These are phyloP conservation scores for Peromyscus nudipes DNA, from an alignment of 2,797 vertebrate genomes.

Conservation along the genomic window DNA sequence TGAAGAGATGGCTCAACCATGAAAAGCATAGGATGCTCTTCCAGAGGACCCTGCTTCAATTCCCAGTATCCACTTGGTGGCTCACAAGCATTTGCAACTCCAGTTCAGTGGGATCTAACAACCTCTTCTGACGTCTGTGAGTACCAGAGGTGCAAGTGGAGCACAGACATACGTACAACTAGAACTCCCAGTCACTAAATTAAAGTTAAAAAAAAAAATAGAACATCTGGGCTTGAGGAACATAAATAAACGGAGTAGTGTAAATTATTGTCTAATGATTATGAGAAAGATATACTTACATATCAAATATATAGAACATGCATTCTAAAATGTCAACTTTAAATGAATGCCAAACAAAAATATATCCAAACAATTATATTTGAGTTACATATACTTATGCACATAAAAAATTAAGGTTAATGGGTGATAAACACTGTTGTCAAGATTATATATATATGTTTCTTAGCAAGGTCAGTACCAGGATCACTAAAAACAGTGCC, in stretches of 20 bases:
- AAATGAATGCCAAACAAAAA: not conserved
- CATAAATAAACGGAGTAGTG: not conserved
- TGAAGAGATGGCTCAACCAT: not conserved
- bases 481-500: not conserved
- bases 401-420: not conserved
- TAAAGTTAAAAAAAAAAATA: not conserved
- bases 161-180: not conserved
- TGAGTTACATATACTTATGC: not conserved
- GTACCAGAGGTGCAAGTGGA: not conserved
- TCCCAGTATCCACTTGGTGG: not conserved
- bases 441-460: not conserved
- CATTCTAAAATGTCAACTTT: not conserved
- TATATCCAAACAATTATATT: not conserved
- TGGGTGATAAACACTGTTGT: not conserved
- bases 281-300: not conserved
- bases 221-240: not conserved
- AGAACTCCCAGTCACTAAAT: too few species aligned
- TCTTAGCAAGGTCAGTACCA: not conserved
- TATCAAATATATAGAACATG: not conserved
- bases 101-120: not conserved
- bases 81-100: not conserved
- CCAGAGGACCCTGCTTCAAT: not conserved
- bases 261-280: not conserved
- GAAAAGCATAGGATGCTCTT: not conserved
- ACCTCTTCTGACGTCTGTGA: not conserved